Evolutionary conservation across 2,797 vertebrate species (phyloP).

Genomic region (Microctenopoma stevenorrisi): DNA sequence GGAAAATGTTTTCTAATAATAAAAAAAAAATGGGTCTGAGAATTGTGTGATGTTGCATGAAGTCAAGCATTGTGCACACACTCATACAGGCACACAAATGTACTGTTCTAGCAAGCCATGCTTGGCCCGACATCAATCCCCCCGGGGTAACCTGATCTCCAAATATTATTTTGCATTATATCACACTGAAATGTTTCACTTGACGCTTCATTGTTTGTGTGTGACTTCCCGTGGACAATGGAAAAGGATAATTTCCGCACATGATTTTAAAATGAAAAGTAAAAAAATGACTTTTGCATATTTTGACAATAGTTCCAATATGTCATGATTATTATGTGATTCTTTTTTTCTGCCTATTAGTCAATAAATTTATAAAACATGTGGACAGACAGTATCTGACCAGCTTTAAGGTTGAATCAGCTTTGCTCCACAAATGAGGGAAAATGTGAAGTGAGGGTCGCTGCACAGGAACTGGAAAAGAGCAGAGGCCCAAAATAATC

Average conservation of each 20-base stretch:
- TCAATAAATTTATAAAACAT: slow-evolving; percentile 19
- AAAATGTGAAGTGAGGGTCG: not conserved
- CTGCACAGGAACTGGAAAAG: slow-evolving; percentile 17
- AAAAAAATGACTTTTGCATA: not conserved
- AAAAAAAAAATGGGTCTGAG: not conserved
- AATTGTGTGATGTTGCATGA: slow-evolving; percentile 13
- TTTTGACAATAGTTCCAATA: not conserved
- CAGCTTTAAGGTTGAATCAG: slow-evolving; percentile 11
- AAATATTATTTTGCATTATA: slow-evolving; percentile 29
- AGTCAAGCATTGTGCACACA: slow-evolving; percentile 5
- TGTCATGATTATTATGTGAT: not conserved
- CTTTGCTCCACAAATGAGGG: slow-evolving; percentile 6
- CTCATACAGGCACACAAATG: not conserved
- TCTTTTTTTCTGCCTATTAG: not conserved
- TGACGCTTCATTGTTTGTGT: not conserved
- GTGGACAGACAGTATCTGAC: slow-evolving; percentile 14
- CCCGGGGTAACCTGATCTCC: slow-evolving; percentile 13
- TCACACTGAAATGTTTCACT: slow-evolving; percentile 15
- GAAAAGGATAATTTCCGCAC: not conserved
- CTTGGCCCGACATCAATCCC: slow-evolving; percentile 33
- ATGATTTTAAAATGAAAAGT: not conserved
- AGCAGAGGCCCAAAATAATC: slow-evolving; percentile 34
- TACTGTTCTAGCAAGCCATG: not conserved
- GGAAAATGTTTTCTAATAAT: slow-evolving; percentile 1
- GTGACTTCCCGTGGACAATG: not conserved